Evolutionary conservation across 2,888 invertebrate genomes (phyloP).

Genomic region (Sphaeridia pumilis): DNA sequence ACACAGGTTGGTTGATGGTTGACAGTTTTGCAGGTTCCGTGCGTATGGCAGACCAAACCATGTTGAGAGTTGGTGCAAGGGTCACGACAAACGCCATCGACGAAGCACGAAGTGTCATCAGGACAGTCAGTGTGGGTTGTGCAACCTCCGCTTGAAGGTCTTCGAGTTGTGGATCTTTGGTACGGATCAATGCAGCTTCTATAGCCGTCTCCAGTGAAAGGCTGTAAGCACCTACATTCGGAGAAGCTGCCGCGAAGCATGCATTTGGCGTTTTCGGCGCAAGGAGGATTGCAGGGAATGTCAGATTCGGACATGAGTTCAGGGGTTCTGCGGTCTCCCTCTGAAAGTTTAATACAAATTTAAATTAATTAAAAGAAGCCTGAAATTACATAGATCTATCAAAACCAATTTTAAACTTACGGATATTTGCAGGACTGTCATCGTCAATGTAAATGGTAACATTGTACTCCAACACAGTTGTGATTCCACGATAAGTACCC

Average conservation of each 20-base stretch:
- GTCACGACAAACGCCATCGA: constrained; percentile 24
- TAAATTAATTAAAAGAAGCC: not conserved
- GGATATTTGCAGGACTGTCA: not conserved
- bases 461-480: constrained; percentile 8
- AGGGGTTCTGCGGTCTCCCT: not conserved
- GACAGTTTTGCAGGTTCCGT: constrained; percentile 9
- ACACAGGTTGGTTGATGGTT: constrained; percentile 13
- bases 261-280: constrained; percentile 13
- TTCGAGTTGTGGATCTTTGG: not conserved
- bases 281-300: constrained; percentile 13
- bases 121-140: constrained; percentile 31
- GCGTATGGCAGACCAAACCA: constrained; percentile 5
- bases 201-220: constrained; percentile 7
- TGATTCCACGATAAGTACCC: constrained; percentile 6
- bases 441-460: not conserved
- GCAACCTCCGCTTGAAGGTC: constrained; percentile 5
- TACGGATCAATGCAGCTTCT: not conserved
- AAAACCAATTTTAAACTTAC: not conserved
- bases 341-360: not conserved
- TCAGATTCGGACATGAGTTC: not conserved
- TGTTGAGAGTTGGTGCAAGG: constrained; percentile 29
- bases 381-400: too few species aligned
- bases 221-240: constrained; percentile 10
- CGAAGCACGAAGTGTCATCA: constrained; percentile 26
- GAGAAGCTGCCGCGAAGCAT: not conserved